Evolutionary conservation across 2,797 vertebrate species (phyloP), one percentile per base, ranked within the genome.

Genomic region (Vipera latastei): DNA sequence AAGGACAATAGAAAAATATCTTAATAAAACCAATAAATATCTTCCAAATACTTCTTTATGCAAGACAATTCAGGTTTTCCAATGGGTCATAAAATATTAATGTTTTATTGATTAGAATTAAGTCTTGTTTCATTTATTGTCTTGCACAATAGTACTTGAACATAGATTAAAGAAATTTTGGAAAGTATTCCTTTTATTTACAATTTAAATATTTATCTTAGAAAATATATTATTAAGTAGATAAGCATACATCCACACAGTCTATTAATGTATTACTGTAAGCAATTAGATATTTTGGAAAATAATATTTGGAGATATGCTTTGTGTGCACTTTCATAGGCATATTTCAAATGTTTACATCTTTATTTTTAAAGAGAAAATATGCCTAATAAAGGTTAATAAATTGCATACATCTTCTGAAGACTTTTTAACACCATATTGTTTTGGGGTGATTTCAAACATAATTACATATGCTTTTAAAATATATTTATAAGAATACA

Each of bases 401-500:
- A n/a, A 91, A 94, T 61, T 69, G 93, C n/a, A 92, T 89, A 38
- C 4, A 0, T 13, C 22, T 61, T 89, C 91, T 28, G 28, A 92
- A 56, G 28, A 63, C 6, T 93, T 89, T 61, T 59, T 59, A 56
- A 14, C 7, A 20, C 63, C 92, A 85, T 51, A 93, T 69, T 92
- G 69, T 90, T 94, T 93, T 65, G 51, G 57, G 56, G 86, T 92
- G 91, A 86, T 93, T 92, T 93, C 94, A 94, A 95, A 16, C 59
- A 94, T 22, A 89, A 94, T 95, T 92, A 90, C 51, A 91, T 92
- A 93, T 92, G 90, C 28, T 90, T 95, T 95, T 95, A 94, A 94
- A 93, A 94, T 92, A 95, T 94, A 97, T 96, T 96, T 96, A 96
- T 96, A 95, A 94, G 65, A 94, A 94, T 78, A 92, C 78, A 96